Base-by-base conservation (phyloP, 2,888 invertebrate genomes). In the Tenthredo livida region DNA sequence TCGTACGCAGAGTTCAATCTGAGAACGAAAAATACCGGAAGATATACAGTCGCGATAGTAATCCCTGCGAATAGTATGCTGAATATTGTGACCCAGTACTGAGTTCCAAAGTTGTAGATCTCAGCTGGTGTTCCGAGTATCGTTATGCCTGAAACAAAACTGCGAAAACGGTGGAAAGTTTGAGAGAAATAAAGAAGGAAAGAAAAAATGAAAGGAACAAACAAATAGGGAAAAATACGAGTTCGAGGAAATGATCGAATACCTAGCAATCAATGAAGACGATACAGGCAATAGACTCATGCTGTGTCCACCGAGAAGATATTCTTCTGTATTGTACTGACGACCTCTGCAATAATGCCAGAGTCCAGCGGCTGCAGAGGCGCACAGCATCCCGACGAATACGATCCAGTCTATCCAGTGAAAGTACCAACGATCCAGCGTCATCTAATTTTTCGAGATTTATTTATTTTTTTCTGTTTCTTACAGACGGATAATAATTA, bases 71-170 rank as follows among this genome's bases (percentile, higher is more conserved):
- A 92, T 78, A 96, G 93, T 86, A 97, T 96, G 1, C 97, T 95
- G 47, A 97, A 92, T 54, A 96, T 94, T 86, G 97, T 96, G 88
- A 97, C 94, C 96, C 96, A 96, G 93, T 97, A 97, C 91, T 97
- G 97, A 0, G 97, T 96, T 43, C 98, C 98, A 91, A 96, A 97
- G 93, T 97, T 96, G 94, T 97, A 98, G 91, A 97, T 96, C 94
- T 98, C 98, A 0, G 97, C 96, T 9, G 98, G 97, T 5, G 97
- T 97, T 47, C 98, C 98, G 88, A 98, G 94, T 88, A 98, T 96
- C 83, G 98, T 98, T 80, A 98, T 97, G 83, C 98, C 98, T 17
- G 98, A 98, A 90, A 98, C 96, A 91, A 98, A 98, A 92, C 97
- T 97, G 33, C 65, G 83, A 9, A 40, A 37, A 40, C 3, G 33